Evolutionary conservation across 2,888 invertebrate genomes (phyloP).

Genomic region (Caenorhabditis sp.): DNA sequence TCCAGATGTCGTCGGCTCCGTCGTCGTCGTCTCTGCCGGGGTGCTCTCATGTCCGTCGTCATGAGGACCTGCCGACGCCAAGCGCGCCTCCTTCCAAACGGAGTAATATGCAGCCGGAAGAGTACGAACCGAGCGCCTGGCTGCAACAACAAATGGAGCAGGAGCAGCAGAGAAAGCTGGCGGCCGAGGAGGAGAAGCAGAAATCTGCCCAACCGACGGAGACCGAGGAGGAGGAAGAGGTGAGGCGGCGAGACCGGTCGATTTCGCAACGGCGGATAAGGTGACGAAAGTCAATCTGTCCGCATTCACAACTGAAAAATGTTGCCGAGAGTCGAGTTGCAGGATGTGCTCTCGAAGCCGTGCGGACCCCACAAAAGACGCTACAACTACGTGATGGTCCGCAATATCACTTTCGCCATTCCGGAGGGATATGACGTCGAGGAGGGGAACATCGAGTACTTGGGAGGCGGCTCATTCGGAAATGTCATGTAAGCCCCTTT

Average conservation of each 20-base stretch:
- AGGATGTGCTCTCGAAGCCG: conserved; percentile 33
- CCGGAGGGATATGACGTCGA: conserved; percentile 62
- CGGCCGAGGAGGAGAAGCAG: conserved; percentile 37
- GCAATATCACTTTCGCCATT: conserved; percentile 70
- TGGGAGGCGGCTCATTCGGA: conserved; percentile 76
- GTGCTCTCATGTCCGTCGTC: conserved; percentile 39
- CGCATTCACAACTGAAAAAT: not conserved
- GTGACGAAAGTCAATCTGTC: conserved; percentile 20
- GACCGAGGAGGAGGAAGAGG: conserved; percentile 38
- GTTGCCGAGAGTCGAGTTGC: conserved; percentile 9
- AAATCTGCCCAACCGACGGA: conserved; percentile 1
- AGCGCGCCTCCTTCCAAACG: conserved; percentile 46
- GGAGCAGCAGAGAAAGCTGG: conserved; percentile 34
- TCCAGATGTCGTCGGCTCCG: conserved; percentile 40
- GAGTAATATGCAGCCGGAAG: conserved; percentile 34
- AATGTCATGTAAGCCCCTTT: conserved; percentile 72
- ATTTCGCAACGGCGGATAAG: conserved; percentile 17
- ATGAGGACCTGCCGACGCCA: conserved; percentile 45
- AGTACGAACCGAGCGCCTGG: conserved; percentile 45
- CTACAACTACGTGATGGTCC: conserved; percentile 53
- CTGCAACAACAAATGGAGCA: conserved; percentile 37
- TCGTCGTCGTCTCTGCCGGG: conserved; percentile 26
- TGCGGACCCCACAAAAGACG: conserved; percentile 46
- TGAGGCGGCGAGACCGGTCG: not conserved
- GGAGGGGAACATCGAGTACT: conserved; percentile 56